Conservation (phyloP, 2,888 invertebrate species). For the Nomada ruficornis region DNA sequence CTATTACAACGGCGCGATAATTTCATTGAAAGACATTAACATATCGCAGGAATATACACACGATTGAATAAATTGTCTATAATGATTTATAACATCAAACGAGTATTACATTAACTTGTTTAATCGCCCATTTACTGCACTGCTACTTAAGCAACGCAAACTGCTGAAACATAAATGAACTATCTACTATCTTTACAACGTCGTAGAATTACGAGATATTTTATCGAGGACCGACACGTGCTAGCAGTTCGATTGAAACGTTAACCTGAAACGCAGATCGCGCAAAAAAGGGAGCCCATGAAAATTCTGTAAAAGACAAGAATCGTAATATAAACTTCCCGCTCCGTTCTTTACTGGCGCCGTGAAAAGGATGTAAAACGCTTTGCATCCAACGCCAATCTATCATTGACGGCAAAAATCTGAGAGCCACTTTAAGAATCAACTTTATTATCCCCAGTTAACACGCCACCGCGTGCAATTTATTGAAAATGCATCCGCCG, state of each 20-base stretch:
- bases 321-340: neutral
- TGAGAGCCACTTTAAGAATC: neutral
- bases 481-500: neutral
- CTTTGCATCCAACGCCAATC: neutral
- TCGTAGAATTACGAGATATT: neutral
- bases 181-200: neutral
- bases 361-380: too few relatives aligned
- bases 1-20: too few relatives aligned
- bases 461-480: neutral
- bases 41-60: too few relatives aligned
- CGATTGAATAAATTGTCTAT: too few relatives aligned
- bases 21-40: too few relatives aligned
- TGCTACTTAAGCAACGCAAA: too few relatives aligned
- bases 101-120: too few relatives aligned
- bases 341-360: neutral
- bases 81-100: neutral
- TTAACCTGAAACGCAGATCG: neutral
- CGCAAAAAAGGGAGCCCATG: neutral
- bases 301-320: neutral
- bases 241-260: constrained; percentile 12
- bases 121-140: neutral
- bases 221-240: neutral
- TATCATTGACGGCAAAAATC: neutral
- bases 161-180: neutral
- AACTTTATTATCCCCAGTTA: neutral